These are phyloP conservation scores for Lithophane leautieri DNA, from an alignment of 2,888 invertebrate species.

Conservation along the genomic window DNA sequence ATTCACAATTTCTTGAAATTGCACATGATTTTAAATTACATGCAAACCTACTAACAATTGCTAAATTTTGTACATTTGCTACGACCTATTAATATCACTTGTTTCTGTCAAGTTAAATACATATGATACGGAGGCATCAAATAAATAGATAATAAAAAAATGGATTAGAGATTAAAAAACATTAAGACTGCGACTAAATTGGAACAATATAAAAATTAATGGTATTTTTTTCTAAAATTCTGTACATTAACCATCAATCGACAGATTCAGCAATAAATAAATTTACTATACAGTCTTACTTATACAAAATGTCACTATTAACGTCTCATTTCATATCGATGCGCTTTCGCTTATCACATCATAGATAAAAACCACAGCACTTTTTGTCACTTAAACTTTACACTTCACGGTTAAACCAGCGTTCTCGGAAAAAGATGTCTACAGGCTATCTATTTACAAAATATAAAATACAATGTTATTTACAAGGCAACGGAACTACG, in stretches of 20 bases:
- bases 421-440: slow-evolving; percentile 79
- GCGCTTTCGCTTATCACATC: slow-evolving; percentile 88
- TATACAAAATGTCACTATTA: slow-evolving; percentile 81
- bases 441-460: slow-evolving; percentile 83
- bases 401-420: slow-evolving; percentile 80
- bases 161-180: slow-evolving; percentile 77
- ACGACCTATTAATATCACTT: slow-evolving; percentile 86
- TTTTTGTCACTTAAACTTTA: slow-evolving; percentile 89
- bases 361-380: slow-evolving; percentile 90
- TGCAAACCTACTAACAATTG: slow-evolving; percentile 86
- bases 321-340: slow-evolving; percentile 79
- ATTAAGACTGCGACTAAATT: slow-evolving; percentile 84
- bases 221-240: slow-evolving; percentile 81
- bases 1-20: slow-evolving; percentile 83
- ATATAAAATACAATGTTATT: slow-evolving; percentile 80
- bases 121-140: slow-evolving; percentile 77
- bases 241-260: slow-evolving; percentile 87
- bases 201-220: slow-evolving; percentile 85
- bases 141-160: slow-evolving; percentile 80
- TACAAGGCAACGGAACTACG: slow-evolving; percentile 73
- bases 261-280: slow-evolving; percentile 88
- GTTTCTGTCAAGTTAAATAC: slow-evolving; percentile 82
- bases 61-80: slow-evolving; percentile 88
- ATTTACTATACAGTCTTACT: slow-evolving; percentile 88
- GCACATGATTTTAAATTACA: slow-evolving; percentile 88